A percentile compares a stretch with the other conserved stretches of the same genome.
These are phyloP conservation scores for Agrypnia vestita DNA, from an alignment of 1,140 invertebrate species.

Conservation along the genomic window DNA sequence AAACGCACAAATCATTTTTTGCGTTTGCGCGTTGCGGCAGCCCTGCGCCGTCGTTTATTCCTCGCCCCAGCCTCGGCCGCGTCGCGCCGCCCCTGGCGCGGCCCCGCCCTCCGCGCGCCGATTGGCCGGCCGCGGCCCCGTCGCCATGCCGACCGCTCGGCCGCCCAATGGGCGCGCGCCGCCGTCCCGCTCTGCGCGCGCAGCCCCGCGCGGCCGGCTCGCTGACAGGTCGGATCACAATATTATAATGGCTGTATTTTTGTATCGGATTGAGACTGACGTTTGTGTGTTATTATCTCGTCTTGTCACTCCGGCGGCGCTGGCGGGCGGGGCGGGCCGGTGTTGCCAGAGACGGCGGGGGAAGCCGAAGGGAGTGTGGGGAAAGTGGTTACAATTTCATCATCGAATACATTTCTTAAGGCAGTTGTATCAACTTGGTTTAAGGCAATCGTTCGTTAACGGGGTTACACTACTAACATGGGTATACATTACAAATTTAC, in stretches of 20 bases:
- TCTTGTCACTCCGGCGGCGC: constrained; percentile 19
- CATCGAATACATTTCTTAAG: too few species aligned
- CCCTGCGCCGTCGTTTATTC: constrained; percentile 27
- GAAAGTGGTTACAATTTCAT: too few species aligned
- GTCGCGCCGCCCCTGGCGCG: constrained; percentile 67
- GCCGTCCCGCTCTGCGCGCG: constrained; percentile 43
- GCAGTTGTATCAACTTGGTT: too few species aligned
- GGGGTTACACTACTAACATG: too few species aligned
- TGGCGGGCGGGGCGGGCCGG: too few species aligned
- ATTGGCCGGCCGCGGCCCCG: constrained; percentile 9
- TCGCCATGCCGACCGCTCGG: constrained; percentile 25
- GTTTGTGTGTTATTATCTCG: constrained; percentile 41
- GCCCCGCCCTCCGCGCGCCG: constrained; percentile 39
- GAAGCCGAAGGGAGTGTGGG: too few species aligned
- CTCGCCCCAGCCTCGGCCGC: constrained; percentile 58
- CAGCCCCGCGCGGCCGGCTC: constrained; percentile 14
- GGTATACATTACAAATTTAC: too few species aligned
- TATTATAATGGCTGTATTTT: constrained; percentile 53
- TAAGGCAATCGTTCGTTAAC: too few species aligned
- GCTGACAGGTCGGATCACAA: constrained; percentile 31
- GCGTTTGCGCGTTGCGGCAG: background rate
- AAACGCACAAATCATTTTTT: background rate
- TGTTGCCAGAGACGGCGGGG: background rate
- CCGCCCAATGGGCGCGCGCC: constrained; percentile 44
- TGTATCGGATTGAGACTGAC: constrained; percentile 61